Evolutionary conservation across 2,888 invertebrate genomes (phyloP).

Genomic region (Drosophila trichaetosa): DNA sequence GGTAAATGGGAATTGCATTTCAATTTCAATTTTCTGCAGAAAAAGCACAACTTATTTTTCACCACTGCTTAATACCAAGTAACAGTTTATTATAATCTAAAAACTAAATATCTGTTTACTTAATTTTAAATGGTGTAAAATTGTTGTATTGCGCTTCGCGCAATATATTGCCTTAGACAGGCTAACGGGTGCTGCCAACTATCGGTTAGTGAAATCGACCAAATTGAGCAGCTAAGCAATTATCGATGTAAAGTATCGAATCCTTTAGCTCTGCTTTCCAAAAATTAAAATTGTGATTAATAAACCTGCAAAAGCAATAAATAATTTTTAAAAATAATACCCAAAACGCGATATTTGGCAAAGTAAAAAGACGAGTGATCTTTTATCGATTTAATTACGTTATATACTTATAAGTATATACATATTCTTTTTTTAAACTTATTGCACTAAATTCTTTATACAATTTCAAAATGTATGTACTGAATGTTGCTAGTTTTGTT

Average conservation of each 20-base stretch:
- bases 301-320: background rate
- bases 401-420: constrained; percentile 54
- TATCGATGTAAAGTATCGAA: background rate
- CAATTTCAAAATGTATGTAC: constrained; percentile 45
- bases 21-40: background rate
- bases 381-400: constrained; percentile 49
- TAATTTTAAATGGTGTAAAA: background rate
- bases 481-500: constrained; percentile 39
- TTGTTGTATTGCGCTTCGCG: background rate
- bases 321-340: background rate
- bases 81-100: background rate
- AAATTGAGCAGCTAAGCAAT: background rate
- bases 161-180: background rate
- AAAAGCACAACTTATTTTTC: background rate
- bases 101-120: background rate
- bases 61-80: background rate
- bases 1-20: background rate
- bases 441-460: constrained; percentile 47
- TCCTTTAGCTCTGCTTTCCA: background rate
- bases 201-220: background rate
- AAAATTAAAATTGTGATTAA: background rate
- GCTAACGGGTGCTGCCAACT: background rate
- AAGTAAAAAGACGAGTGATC: background rate
- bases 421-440: constrained; percentile 44
- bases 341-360: background rate